These are phyloP conservation scores for Schlechtendalia chinensis DNA, from an alignment of 1,140 invertebrate species.

Conservation along the genomic window DNA sequence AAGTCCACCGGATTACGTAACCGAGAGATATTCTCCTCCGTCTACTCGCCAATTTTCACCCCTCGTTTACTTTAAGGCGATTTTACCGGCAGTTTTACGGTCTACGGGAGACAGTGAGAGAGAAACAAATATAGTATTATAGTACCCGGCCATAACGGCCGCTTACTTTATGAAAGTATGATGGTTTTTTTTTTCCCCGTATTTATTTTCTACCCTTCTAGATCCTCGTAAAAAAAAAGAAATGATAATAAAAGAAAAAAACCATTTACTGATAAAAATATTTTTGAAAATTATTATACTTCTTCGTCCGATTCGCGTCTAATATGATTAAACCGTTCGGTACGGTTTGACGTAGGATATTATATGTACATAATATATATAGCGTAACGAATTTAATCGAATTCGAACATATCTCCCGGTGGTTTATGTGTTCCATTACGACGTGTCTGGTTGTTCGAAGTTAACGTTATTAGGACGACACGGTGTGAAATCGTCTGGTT, in stretches of 20 bases:
- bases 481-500: neutral
- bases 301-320: neutral
- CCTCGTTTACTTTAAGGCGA: constrained; percentile 3
- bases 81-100: constrained; percentile 15
- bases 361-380: too few species aligned
- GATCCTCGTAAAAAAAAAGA: neutral
- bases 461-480: constrained; percentile 3
- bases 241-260: too few species aligned
- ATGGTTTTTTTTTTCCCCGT: neutral
- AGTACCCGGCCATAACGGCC: neutral
- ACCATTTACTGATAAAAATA: neutral
- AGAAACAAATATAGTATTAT: neutral
- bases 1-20: constrained; percentile 22
- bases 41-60: neutral
- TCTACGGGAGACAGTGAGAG: neutral
- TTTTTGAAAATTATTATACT: neutral
- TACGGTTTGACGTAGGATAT: constrained; percentile 1
- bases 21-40: constrained; percentile 5
- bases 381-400: neutral
- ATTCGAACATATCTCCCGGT: neutral
- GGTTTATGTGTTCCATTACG: neutral
- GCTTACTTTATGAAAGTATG: neutral
- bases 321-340: neutral
- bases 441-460: neutral
- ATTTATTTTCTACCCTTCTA: neutral